Evolutionary conservation across 2,888 invertebrate species (phyloP).

Genomic region (Morpho deidamia): DNA sequence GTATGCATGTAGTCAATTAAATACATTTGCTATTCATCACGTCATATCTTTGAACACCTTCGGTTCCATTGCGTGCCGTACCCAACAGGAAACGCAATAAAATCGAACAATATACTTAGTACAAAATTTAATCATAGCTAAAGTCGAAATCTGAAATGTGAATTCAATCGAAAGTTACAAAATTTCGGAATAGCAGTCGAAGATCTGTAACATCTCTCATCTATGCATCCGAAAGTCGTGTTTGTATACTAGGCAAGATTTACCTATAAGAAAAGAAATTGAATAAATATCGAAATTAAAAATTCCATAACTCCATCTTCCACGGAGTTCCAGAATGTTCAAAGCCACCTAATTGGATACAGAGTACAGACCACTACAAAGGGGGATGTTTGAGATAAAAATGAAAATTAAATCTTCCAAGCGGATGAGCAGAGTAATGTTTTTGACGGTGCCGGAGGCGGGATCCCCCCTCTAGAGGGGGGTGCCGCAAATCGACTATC

Average conservation of each 20-base stretch:
- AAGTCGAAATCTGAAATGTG: too few relatives aligned
- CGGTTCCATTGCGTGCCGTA: too few relatives aligned
- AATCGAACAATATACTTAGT: too few relatives aligned
- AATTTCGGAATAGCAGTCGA: too few relatives aligned
- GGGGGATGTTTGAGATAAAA: slow-evolving; percentile 79
- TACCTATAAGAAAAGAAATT: slow-evolving; percentile 17
- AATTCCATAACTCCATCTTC: slow-evolving; percentile 68
- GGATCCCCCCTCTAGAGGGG: slow-evolving; percentile 36
- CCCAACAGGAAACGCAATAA: too few relatives aligned
- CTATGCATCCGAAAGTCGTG: too few relatives aligned
- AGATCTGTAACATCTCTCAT: too few relatives aligned
- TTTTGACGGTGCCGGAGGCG: slow-evolving; percentile 73
- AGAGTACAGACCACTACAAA: slow-evolving; percentile 75
- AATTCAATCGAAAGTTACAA: too few relatives aligned
- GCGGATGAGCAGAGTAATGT: slow-evolving; percentile 77
- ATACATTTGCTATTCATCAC: too few relatives aligned
- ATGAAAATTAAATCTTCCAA: slow-evolving; percentile 80
- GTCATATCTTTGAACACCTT: too few relatives aligned
- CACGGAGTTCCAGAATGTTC: slow-evolving; percentile 61
- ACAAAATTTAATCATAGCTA: too few relatives aligned
- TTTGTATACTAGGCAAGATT: not conserved
- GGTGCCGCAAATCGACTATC: slow-evolving; percentile 74
- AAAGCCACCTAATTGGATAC: slow-evolving; percentile 77
- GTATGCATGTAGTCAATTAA: too few relatives aligned
- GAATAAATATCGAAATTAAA: slow-evolving; percentile 58